These are phyloP conservation scores for Acanthosepion lycidas DNA, from an alignment of 2,888 invertebrate species.

Conservation along the genomic window DNA sequence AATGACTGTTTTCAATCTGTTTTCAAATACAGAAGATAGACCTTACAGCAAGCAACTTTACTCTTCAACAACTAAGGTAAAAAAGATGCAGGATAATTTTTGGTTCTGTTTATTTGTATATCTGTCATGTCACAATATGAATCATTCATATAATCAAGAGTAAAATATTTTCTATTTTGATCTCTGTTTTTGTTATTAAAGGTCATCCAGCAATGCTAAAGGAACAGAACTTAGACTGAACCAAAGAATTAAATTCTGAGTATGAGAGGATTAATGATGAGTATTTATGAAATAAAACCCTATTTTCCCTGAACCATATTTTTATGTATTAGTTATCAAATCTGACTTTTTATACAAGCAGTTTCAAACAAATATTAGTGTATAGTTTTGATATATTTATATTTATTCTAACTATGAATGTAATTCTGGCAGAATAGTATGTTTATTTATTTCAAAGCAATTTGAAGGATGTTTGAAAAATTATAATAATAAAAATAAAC, in stretches of 20 bases:
- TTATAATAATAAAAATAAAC: not conserved
- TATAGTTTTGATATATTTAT: not conserved
- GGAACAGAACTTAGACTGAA: not conserved
- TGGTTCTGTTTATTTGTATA: not conserved
- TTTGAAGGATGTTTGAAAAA: not conserved
- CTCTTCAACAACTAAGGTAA: not conserved
- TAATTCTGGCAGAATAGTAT: not conserved
- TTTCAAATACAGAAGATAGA: too few species aligned
- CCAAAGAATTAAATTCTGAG: not conserved
- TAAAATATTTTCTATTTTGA: not conserved
- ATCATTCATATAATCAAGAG: not conserved
- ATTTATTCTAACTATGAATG: constrained; percentile 2
- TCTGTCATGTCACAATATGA: not conserved
- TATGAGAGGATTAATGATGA: not conserved
- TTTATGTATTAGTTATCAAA: not conserved
- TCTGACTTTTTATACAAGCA: not conserved
- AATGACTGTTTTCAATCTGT: too few species aligned
- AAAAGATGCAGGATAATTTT: not conserved
- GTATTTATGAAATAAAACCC: not conserved
- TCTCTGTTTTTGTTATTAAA: not conserved
- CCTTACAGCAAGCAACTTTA: not conserved
- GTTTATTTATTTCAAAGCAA: not conserved
- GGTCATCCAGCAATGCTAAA: not conserved
- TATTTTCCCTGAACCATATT: not conserved
- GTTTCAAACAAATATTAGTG: not conserved